Percentiles rank a stretch among this genome's conserved stretches.
Conservation (phyloP, 1,140 invertebrate species). For the Spodoptera frugiperda region DNA sequence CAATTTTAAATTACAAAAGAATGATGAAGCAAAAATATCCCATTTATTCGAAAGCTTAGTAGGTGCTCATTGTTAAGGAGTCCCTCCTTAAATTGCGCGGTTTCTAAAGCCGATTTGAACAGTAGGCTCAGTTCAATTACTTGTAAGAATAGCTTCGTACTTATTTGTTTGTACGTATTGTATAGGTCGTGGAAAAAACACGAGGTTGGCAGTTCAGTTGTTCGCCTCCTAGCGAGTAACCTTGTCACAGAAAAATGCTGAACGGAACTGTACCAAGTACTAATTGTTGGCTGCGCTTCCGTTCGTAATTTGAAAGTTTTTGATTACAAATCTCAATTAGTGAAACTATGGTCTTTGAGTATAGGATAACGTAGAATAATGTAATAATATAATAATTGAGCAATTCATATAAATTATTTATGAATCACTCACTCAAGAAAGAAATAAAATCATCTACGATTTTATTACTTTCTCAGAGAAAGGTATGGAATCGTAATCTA, state of each 20-base stretch:
- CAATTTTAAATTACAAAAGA: constrained; percentile 47
- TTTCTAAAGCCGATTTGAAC: constrained; percentile 51
- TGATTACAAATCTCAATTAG: constrained; percentile 42
- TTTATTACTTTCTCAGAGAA: no score
- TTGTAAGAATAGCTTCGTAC: constrained; percentile 40
- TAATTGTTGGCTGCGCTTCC: constrained; percentile 52
- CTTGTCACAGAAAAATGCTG: constrained; percentile 31
- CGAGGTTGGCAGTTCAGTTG: not conserved
- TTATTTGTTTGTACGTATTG: constrained; percentile 47
- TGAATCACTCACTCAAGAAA: no score
- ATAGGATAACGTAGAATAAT: not conserved
- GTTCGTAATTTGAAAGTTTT: constrained; percentile 47
- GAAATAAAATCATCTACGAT: no score
- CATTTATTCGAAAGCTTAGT: constrained; percentile 50
- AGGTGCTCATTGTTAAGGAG: constrained; percentile 46
- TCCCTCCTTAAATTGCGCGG: constrained; percentile 29
- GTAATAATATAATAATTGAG: constrained; percentile 10
- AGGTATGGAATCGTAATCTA: no score
- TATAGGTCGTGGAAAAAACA: constrained; percentile 3
- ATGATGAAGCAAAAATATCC: constrained; percentile 46
- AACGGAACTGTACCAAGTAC: constrained; percentile 42
- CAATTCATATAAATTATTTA: constrained; percentile 7
- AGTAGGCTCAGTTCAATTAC: constrained; percentile 47
- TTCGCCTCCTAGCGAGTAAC: not conserved
- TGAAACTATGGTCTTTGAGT: constrained; percentile 24